Conservation (phyloP, 2,888 invertebrate species). For the Heliconius sara region DNA sequence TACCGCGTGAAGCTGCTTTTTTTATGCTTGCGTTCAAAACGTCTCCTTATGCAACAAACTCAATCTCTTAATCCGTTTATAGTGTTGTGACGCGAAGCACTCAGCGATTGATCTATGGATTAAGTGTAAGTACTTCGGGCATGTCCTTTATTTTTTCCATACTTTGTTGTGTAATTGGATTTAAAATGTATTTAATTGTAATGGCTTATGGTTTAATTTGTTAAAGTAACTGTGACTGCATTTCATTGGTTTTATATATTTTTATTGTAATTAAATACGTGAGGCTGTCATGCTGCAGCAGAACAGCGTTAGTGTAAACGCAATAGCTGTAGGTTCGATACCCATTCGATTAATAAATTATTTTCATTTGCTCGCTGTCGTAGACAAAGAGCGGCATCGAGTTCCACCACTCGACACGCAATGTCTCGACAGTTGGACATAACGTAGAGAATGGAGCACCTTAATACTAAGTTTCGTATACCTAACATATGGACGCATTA, state of each 20-base stretch:
- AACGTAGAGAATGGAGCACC: not conserved
- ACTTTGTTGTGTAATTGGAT: constrained; percentile 13
- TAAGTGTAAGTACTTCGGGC: not conserved
- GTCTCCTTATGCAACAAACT: not conserved
- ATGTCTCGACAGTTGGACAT: no score
- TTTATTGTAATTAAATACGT: not conserved
- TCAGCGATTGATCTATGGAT: constrained; percentile 6
- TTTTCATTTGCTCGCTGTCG: not conserved
- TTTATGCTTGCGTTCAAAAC: not conserved
- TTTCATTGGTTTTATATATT: not conserved
- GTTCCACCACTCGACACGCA: no score
- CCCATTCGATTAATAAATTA: not conserved
- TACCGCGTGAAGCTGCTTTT: no score
- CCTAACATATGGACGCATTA: no score
- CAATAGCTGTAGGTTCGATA: not conserved
- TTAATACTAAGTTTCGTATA: not conserved
- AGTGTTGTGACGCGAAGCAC: not conserved
- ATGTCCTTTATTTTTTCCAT: not conserved
- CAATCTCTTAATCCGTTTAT: constrained; percentile 17
- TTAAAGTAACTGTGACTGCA: not conserved
- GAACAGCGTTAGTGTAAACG: not conserved
- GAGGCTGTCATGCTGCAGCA: not conserved
- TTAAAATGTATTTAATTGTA: not conserved
- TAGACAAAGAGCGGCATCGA: no score
- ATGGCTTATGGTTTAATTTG: not conserved